Conservation (phyloP, 1,140 invertebrate species). For the Papilio aristodemus region DNA sequence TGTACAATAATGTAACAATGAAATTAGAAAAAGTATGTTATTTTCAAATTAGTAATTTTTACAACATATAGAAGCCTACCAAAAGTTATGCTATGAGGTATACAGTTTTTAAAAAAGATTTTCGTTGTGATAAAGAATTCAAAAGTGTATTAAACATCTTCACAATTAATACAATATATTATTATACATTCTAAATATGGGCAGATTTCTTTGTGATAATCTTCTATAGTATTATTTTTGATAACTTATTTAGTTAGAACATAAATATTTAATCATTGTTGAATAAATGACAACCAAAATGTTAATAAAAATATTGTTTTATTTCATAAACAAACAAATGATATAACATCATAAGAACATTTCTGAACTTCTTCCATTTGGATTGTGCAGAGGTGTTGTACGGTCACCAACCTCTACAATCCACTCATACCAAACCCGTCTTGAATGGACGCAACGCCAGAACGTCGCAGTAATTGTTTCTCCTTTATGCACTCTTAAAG, state of each 20-base stretch:
- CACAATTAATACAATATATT: no score
- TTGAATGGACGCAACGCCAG: slow-evolving; percentile 88
- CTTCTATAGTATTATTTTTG: not conserved
- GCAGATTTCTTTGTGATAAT: no score
- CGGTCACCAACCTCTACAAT: slow-evolving; percentile 80
- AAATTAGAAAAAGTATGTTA: not conserved
- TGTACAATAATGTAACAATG: slow-evolving; percentile 40
- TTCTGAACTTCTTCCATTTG: slow-evolving; percentile 70
- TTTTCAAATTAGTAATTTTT: not conserved
- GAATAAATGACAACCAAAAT: not conserved
- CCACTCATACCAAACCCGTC: slow-evolving; percentile 99
- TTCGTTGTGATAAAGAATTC: no score
- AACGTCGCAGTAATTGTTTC: slow-evolving; percentile 90
- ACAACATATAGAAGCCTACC: no score
- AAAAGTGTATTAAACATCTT: no score
- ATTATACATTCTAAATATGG: no score
- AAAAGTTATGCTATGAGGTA: no score
- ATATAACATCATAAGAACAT: slow-evolving; percentile 63
- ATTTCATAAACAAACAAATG: slow-evolving; percentile 14
- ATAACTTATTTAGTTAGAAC: not conserved
- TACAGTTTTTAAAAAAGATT: no score
- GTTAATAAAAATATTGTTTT: slow-evolving; percentile 13
- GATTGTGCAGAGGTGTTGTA: slow-evolving; percentile 62
- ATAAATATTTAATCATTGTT: not conserved
- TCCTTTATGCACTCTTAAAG: slow-evolving; percentile 86